Evolutionary conservation across 2,797 vertebrate genomes (phyloP).

Genomic region (Hoplostethus mediterraneus): DNA sequence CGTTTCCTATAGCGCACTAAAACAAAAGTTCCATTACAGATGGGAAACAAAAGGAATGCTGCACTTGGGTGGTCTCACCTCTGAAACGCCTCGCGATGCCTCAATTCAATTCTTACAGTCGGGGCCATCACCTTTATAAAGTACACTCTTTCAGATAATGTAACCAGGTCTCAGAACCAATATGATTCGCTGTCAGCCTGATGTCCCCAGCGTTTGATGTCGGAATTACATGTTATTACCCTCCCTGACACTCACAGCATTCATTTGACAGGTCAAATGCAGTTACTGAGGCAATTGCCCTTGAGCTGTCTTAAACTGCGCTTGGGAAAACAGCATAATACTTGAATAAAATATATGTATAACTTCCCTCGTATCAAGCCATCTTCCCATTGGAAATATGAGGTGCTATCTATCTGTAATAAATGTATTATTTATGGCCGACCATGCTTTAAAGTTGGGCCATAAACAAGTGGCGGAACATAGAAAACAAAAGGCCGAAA

Average conservation of each 20-base stretch:
- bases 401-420: conserved; percentile 57
- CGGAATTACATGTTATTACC: conserved; percentile 19
- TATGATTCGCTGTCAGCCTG: conserved; percentile 39
- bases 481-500: conserved; percentile 49
- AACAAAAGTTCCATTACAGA: conserved; percentile 14
- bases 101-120: no score
- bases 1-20: conserved; percentile 29
- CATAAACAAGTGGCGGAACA: conserved; percentile 61
- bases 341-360: conserved; percentile 57
- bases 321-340: conserved; percentile 26
- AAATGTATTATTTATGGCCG: conserved; percentile 67
- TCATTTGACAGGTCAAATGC: conserved; percentile 2
- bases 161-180: conserved; percentile 25
- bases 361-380: conserved; percentile 61
- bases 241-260: conserved; percentile 60
- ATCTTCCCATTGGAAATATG: conserved; percentile 53
- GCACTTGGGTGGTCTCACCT: no score
- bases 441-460: conserved; percentile 56
- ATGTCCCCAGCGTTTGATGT: conserved; percentile 27
- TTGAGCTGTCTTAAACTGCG: conserved; percentile 33
- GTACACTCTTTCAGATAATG: conserved; percentile 18
- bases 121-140: not conserved
- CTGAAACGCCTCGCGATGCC: no score
- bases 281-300: conserved; percentile 56
- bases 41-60: conserved; percentile 11